Percentiles rank a stretch among this genome's conserved stretches.
Evolutionary conservation across 64 coral and sea anemone genomes (phyloP).

Genomic region (Pocillopora verrucosa): DNA sequence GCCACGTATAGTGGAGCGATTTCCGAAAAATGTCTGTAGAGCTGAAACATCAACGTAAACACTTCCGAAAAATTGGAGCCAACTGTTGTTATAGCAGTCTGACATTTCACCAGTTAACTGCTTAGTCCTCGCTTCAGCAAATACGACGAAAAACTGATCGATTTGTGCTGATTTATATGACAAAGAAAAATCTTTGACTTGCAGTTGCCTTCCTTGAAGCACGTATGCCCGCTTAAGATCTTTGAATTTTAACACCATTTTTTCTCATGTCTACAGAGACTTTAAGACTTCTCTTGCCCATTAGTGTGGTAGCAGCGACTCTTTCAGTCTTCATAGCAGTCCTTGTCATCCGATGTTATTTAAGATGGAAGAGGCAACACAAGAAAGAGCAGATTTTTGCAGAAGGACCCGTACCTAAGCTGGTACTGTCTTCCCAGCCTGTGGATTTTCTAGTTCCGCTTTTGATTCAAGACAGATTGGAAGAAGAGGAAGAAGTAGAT

Average conservation of each 20-base stretch:
- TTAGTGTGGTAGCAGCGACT: not conserved
- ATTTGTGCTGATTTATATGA: too few relatives aligned
- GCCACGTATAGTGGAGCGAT: too few relatives aligned
- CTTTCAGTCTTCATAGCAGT: not conserved
- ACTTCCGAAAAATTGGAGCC: too few relatives aligned
- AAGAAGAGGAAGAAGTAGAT: not conserved
- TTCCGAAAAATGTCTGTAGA: too few relatives aligned
- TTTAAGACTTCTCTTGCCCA: not conserved
- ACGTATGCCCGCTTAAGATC: not conserved
- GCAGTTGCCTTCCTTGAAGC: too few relatives aligned
- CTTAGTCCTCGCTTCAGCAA: too few relatives aligned
- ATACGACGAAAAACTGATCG: too few relatives aligned
- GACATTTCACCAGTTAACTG: too few relatives aligned
- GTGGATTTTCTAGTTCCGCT: constrained; percentile 20
- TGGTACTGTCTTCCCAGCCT: constrained; percentile 18
- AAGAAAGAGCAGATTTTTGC: not conserved
- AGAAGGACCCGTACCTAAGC: not conserved
- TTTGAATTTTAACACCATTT: not conserved
- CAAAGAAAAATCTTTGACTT: too few relatives aligned
- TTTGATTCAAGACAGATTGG: constrained; percentile 29
- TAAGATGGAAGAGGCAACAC: constrained; percentile 32
- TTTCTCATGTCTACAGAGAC: constrained; percentile 1
- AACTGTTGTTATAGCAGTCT: too few relatives aligned
- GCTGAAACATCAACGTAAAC: too few relatives aligned
- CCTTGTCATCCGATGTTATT: constrained; percentile 1